phyloP scores from a whole-genome alignment of 2,113 vertebrate genomes.

The Psettodes erumei region DNA sequence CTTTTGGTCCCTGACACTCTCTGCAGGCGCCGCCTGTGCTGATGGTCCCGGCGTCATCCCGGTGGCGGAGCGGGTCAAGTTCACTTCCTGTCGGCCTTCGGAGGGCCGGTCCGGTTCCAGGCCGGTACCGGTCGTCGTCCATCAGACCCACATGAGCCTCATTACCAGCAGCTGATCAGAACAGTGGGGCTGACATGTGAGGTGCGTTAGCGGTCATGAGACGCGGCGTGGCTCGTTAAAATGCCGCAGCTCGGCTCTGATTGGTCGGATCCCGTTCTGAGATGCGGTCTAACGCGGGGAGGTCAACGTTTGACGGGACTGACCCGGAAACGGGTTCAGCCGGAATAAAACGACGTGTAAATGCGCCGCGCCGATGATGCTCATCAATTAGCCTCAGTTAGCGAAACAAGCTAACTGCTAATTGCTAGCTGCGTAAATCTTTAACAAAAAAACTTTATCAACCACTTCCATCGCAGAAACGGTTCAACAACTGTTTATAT shows the following conservation, averaged over 20 bases:
- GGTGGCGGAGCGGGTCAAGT: too few species aligned
- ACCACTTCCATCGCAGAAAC: too few species aligned
- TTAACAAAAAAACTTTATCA: too few species aligned
- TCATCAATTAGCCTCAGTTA: not conserved
- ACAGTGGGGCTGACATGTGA: constrained; percentile 55
- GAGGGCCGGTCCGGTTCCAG: not conserved
- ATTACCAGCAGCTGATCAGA: constrained; percentile 63
- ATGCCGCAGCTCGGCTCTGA: not conserved
- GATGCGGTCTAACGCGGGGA: too few species aligned
- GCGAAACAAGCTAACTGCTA: too few species aligned
- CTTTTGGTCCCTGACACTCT: not conserved
- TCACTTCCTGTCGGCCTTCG: not conserved
- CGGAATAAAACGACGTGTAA: not conserved
- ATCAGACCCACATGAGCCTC: constrained; percentile 55
- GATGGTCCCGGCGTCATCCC: too few species aligned
- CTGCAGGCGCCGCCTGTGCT: not conserved
- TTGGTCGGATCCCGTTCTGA: not conserved
- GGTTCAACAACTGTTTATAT: too few species aligned
- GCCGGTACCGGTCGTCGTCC: not conserved
- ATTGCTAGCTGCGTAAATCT: too few species aligned
- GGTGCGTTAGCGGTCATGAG: constrained; percentile 61
- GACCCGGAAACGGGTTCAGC: too few species aligned
- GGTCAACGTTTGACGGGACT: too few species aligned
- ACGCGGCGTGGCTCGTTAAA: constrained; percentile 31
- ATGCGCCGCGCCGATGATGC: not conserved